Evolutionary conservation across 2,797 vertebrate genomes (phyloP).

Genomic region (Graptemys geographica): DNA sequence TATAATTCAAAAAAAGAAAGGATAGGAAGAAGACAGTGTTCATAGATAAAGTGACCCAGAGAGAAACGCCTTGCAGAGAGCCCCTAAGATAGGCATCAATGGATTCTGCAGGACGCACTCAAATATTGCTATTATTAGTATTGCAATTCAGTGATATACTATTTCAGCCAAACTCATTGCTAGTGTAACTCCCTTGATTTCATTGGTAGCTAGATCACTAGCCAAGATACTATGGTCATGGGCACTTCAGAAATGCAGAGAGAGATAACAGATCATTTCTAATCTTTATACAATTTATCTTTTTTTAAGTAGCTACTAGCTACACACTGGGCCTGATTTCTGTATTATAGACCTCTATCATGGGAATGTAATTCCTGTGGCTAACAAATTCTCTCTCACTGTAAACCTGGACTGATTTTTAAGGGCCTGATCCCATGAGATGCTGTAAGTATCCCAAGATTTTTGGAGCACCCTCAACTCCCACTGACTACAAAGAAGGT

Average conservation of each 20-base stretch:
- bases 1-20: neutral
- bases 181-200: neutral
- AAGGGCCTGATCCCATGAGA: neutral
- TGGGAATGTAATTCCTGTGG: constrained; percentile 38
- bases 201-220: neutral
- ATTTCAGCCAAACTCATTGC: neutral
- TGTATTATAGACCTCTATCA: constrained; percentile 10
- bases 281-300: constrained; percentile 9
- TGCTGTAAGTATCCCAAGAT: neutral
- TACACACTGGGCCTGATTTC: constrained; percentile 30
- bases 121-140: neutral
- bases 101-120: neutral
- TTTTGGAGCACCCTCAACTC: neutral
- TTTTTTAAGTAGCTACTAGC: constrained; percentile 41
- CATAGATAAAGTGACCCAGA: neutral
- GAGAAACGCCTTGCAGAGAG: neutral
- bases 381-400: constrained; percentile 15
- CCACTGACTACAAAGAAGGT: neutral
- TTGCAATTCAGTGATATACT: neutral
- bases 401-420: neutral
- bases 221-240: neutral
- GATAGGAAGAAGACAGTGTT: neutral
- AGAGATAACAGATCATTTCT: neutral
- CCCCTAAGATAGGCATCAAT: neutral
- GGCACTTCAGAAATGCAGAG: neutral